Evolutionary conservation across 2,113 vertebrate genomes (phyloP).

Genomic region (Psittacara wagleri): DNA sequence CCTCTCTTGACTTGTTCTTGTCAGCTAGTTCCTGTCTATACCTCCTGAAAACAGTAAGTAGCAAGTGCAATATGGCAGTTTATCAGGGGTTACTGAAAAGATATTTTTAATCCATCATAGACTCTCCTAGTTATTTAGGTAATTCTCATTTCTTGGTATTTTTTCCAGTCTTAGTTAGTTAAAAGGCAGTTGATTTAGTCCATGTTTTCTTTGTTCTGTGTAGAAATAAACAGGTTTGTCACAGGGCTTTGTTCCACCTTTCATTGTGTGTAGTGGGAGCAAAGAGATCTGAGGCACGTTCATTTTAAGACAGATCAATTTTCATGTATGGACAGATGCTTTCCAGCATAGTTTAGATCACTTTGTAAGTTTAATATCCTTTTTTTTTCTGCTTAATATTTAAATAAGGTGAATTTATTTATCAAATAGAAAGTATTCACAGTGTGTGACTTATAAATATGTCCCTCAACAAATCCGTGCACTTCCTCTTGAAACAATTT

Average conservation of each 20-base stretch:
- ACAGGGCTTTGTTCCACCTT: neutral
- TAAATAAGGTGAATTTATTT: constrained; percentile 20
- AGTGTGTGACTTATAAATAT: neutral
- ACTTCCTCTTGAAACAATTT: constrained; percentile 48
- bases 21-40: neutral
- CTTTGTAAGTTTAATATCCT: neutral
- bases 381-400: neutral
- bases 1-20: neutral
- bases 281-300: neutral
- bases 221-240: neutral
- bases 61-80: neutral
- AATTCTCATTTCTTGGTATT: neutral
- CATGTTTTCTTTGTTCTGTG: neutral
- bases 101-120: neutral
- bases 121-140: neutral
- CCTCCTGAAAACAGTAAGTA: neutral
- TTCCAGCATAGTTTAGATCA: neutral
- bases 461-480: neutral
- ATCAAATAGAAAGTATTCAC: constrained; percentile 10
- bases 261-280: neutral
- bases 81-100: neutral
- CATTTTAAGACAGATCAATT: neutral
- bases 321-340: neutral
- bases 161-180: neutral
- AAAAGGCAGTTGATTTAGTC: neutral